Evolutionary conservation across 2,113 vertebrate species (phyloP), one percentile per base, ranked within the genome.

Genomic region (Anarhynchus alexandrinus): DNA sequence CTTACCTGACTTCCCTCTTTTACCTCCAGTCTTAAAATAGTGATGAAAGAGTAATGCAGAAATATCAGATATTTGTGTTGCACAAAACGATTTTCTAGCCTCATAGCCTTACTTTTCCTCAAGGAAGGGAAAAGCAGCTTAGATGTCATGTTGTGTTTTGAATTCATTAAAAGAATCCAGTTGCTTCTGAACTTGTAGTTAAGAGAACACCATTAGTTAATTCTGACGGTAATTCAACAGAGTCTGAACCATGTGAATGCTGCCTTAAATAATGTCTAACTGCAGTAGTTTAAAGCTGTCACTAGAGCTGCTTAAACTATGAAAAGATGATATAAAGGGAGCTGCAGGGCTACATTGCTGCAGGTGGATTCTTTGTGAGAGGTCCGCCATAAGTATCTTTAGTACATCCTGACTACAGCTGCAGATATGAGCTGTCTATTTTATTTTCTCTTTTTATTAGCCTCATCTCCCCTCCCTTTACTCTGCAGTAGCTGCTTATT

Each of bases 1-100:
- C 29, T 38, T 80, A 10, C 19, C 36, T 20, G 27, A 51, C 18
- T 78, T 87, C 8, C 5, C 3, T 34, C 17, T 77, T 87, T 90
- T 70, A 30, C 12, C 25, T 86, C 15, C 6, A 32, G 5, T 77
- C 6, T 74, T 91, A 73, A 84, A 76, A 45, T 21, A 40, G 11
- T 66, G 77, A 45, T 51, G 27, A 79, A 59, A 77, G 23, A 49
- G 1, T 57, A 25, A 30, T 30, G n/a, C n/a, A 82, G 34, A 62
- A 17, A 14, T 45, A 58, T 12, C 23, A 29, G 7, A 4, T 80
- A 11, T 17, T 79, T 45, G 17, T 62, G 25, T 62, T 80, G 43
- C 1, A 3, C 4, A 20, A 38, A 49, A 30, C 0, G 1, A 2
- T 65, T 25, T 43, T 73, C 10, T 45, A 71, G 49, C 20, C n/a